Evolutionary conservation across 2,113 vertebrate genomes (phyloP), one percentile per base, ranked within the genome.

Genomic region (Elephas maximus): DNA sequence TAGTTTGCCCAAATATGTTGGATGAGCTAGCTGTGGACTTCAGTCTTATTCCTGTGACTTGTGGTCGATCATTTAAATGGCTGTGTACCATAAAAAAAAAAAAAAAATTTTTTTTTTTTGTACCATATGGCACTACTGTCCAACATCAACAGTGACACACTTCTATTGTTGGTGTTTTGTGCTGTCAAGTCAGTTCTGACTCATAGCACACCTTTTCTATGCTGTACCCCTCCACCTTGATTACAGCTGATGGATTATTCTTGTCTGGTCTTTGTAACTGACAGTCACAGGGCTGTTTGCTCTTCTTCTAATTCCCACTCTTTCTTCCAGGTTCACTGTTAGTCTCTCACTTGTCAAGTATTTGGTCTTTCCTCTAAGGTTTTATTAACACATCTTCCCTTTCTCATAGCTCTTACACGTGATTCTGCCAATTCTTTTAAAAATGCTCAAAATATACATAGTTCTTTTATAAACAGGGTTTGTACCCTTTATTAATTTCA

Each of bases 351-450:
- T 91, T 91, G 84, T 88, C 92, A 95, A 51, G 37, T 53, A 26
- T 84, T 57, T 90, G 77, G 83, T 83, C 41, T 96, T 79, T 86
- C 78, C 74, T 65, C 67, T 60, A 71, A 88, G 63, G 37, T 76
- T 91, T 84, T 93, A 57, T 91, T 63, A 44, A 23, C 51, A 0
- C 76, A 71, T 73, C 74, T 81, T 93, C n/a, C 7, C 23, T 71
- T 87, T 97, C 44, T 92, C 44, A 77, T 71, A 96, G n/a, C 24
- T 93, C 82, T 86, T 60, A 62, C 12, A 77, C 14, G 9, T 6
- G 9, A 17, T 62, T 90, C 90, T 83, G 48, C 26, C 97, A 85
- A 77, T 53, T 77, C 51, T 86, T 86, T 88, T 79, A 69, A 90
- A 53, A 78, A 88, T 81, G 79, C 37, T 84, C 45, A 90, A 90